These are phyloP conservation scores for Xylota segnis DNA, from an alignment of 2,888 invertebrate species.

Conservation along the genomic window DNA sequence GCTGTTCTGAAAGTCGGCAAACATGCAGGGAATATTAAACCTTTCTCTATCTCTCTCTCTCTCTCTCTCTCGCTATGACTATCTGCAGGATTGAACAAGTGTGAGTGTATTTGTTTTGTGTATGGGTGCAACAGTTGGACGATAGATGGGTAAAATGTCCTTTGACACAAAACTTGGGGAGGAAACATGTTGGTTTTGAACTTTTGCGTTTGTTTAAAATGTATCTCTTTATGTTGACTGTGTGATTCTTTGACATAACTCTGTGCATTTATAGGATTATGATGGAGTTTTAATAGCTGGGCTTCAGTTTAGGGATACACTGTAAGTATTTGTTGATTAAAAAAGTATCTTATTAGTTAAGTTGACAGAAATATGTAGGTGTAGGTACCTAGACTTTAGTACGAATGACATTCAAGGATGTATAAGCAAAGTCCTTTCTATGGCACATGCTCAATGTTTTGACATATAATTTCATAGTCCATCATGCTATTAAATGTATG, in stretches of 20 bases:
- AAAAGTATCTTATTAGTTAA: not conserved
- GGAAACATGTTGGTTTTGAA: constrained; percentile 63
- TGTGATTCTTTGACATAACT: constrained; percentile 19
- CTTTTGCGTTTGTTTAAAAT: constrained; percentile 42
- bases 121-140: constrained; percentile 69
- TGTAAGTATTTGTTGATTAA: constrained; percentile 1
- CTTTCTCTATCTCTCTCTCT: constrained; percentile 3
- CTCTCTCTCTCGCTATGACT: not conserved
- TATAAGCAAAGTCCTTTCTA: no score
- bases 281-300: constrained; percentile 19
- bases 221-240: constrained; percentile 17
- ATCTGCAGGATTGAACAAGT: not conserved
- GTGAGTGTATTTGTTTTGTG: constrained; percentile 24
- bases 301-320: not conserved
- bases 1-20: constrained; percentile 36
- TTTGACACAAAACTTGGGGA: constrained; percentile 58
- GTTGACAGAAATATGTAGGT: not conserved
- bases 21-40: constrained; percentile 72
- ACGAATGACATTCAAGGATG: no score
- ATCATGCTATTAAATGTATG: no score
- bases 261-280: not conserved
- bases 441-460: no score
- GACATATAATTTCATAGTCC: no score
- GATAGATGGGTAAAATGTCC: constrained; percentile 26
- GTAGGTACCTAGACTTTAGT: no score